Percentiles rank a stretch among this genome's conserved stretches.
These are phyloP conservation scores for Burhinus bistriatus DNA, from an alignment of 2,113 vertebrate genomes.

Conservation along the genomic window DNA sequence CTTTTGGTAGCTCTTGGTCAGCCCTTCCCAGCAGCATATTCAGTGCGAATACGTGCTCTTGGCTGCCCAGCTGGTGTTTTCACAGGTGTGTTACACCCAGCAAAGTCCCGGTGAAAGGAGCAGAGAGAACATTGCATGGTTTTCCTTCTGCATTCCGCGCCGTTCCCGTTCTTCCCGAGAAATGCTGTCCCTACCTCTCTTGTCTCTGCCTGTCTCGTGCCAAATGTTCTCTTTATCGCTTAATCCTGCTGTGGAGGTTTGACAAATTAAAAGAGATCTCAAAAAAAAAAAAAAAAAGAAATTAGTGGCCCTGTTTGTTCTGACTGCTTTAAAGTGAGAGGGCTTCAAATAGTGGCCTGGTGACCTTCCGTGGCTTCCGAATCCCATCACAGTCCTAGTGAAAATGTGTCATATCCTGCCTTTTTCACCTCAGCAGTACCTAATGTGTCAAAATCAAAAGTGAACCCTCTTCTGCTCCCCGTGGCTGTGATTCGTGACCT, in stretches of 20 bases:
- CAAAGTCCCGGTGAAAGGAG: background rate
- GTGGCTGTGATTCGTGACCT: background rate
- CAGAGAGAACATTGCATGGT: background rate
- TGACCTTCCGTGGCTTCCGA: background rate
- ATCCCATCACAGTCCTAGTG: background rate
- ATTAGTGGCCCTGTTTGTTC: background rate
- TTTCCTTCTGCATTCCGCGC: background rate
- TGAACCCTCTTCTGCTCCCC: background rate
- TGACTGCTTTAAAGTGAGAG: background rate
- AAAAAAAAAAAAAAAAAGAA: too few relatives aligned
- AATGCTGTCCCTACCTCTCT: background rate
- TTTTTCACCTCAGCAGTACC: background rate
- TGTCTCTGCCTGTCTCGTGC: background rate
- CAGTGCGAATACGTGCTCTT: background rate
- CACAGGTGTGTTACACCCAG: background rate
- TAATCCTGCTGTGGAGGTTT: background rate
- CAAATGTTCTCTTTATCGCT: background rate
- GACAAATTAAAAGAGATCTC: background rate
- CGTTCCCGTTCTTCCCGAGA: background rate
- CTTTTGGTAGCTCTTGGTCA: background rate
- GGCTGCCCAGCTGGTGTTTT: constrained; percentile 42
- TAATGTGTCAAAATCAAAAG: background rate
- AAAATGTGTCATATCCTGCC: background rate
- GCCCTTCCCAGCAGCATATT: background rate
- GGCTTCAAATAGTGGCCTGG: background rate